Conservation (phyloP, 2,888 invertebrate genomes). For the Tubulanus polymorphus region DNA sequence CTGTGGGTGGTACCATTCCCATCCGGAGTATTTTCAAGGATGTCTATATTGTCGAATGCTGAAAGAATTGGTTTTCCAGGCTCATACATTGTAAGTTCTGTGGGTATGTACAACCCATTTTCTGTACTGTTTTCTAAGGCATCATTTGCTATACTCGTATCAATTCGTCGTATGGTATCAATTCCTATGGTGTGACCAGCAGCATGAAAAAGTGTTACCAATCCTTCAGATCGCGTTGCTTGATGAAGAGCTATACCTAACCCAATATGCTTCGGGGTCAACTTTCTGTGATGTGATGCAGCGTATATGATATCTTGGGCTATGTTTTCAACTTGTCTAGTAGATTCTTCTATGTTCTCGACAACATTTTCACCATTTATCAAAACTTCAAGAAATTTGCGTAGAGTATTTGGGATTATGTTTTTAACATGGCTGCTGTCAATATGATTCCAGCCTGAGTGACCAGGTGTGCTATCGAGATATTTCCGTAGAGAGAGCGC, state of each 20-base stretch:
- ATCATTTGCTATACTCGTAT: constrained; percentile 3
- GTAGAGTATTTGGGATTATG: too few species aligned
- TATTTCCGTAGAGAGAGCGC: too few species aligned
- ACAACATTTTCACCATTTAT: too few species aligned
- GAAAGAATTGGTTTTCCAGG: background rate
- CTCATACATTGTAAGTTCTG: background rate
- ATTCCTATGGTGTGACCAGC: constrained; percentile 3
- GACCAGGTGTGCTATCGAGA: too few species aligned
- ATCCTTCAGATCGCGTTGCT: constrained; percentile 4
- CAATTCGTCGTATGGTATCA: background rate
- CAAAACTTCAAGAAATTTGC: too few species aligned
- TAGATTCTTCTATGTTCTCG: background rate
- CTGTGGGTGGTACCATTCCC: constrained; percentile 4
- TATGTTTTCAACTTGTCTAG: background rate
- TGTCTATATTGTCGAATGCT: constrained; percentile 6
- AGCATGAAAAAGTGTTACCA: constrained; percentile 3
- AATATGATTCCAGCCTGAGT: too few species aligned
- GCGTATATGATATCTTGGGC: constrained; percentile 6
- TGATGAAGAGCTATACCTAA: constrained; percentile 5
- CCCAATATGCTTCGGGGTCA: constrained; percentile 11
- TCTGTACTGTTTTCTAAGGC: background rate
- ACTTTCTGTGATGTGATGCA: constrained; percentile 5
- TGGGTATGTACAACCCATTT: background rate
- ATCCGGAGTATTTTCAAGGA: constrained; percentile 4
- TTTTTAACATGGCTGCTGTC: too few species aligned